Base-by-base conservation (phyloP, 64 coral and sea anemone species). In the Dendronephthya gigantea region DNA sequence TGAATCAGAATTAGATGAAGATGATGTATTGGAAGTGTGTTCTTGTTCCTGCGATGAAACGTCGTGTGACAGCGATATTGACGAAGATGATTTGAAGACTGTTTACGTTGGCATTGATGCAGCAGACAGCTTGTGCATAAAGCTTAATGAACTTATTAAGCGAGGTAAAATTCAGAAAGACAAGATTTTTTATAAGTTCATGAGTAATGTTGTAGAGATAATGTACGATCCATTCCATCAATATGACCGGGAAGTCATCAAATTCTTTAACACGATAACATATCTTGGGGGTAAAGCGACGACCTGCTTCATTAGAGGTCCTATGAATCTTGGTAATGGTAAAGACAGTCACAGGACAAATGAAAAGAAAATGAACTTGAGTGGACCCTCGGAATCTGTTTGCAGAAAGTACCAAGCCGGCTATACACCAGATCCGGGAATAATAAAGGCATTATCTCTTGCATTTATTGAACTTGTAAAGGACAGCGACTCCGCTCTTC, bases 161-260 rank as follows among this genome's bases (percentile, higher is more conserved):
- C 31, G 81, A 72, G 90, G 90, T 1, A 87, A 84, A 84, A 87
- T 91, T 81, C 72, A 72, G 51, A 86, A 66, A 82, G 84, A 86
- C 84, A 70, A 17, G 51, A 90, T 68, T 48, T 86, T 90, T 55
- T 90, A 90, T 84, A 90, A 85, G n/a, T n/a, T n/a, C n/a, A n/a
- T n/a, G n/a, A n/a, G 83, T 81, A 81, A 92, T 55, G 68, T 59
- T 19, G 59, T 88, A 35, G 22, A 83, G 75, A 28, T 88, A 0
- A 88, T 50, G 72, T 79, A 79, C 72, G 31, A 79, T 79, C 72
- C 72, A 1, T 79, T 79, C 17, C 72, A 79, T 36, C 6, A 0
- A 79, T 79, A 79, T 36, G 72, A 79, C 31, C 15, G 17, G 1
- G 72, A 79, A 37, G 72, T 79, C 31, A 36, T 79, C 72, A 33